These are phyloP conservation scores for Ursus arctos DNA, from an alignment of 2,113 vertebrate genomes.

Conservation along the genomic window DNA sequence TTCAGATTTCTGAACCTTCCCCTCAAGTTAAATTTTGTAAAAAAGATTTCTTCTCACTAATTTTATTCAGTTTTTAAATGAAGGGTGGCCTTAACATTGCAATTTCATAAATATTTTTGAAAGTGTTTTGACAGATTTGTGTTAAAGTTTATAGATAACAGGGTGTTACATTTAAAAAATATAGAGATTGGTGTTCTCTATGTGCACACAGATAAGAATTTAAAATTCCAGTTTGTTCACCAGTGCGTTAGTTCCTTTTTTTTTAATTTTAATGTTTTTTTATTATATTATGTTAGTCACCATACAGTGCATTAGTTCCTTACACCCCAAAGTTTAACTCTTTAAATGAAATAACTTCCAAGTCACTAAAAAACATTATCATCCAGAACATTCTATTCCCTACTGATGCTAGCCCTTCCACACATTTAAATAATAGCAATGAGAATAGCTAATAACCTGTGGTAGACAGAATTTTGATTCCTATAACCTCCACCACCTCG, in stretches of 20 bases:
- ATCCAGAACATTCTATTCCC: background rate
- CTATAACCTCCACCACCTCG: background rate
- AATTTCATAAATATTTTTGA: conserved; percentile 41
- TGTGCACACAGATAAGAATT: background rate
- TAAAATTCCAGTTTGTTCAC: background rate
- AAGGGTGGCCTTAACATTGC: background rate
- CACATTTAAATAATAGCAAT: conserved; percentile 1
- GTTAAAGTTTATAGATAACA: background rate
- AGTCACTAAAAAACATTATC: background rate
- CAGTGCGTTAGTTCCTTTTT: background rate
- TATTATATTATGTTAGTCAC: too few species aligned
- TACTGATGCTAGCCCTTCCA: background rate
- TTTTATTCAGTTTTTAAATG: conserved; percentile 33
- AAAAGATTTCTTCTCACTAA: background rate
- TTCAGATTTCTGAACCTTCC: conserved; percentile 21
- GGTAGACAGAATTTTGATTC: background rate
- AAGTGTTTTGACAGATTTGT: background rate
- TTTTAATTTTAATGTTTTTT: too few species aligned
- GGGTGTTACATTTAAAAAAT: background rate
- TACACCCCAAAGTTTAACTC: background rate
- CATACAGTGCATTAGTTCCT: background rate
- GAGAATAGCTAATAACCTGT: background rate
- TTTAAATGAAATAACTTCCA: background rate
- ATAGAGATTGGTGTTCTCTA: background rate
- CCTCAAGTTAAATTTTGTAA: background rate